A percentile compares a stretch with the other conserved stretches of the same genome.
Conservation (phyloP, 1,140 invertebrate species). For the Anadara kagoshimensis region DNA sequence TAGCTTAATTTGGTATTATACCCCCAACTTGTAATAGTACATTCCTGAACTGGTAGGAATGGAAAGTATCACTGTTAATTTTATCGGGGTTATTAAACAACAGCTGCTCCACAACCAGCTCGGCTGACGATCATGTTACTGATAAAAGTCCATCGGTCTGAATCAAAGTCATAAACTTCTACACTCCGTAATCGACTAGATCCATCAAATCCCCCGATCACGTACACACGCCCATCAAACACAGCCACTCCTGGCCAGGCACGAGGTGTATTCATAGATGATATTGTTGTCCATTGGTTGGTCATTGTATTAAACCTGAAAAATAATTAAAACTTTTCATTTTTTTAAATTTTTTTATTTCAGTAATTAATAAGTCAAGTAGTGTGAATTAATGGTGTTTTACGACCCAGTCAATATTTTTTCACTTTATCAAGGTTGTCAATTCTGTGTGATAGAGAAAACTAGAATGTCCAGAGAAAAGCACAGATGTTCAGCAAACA, state of each 20-base stretch:
- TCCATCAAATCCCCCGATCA: conserved; percentile 77
- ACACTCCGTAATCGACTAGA: conserved; percentile 85
- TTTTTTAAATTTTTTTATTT: no score
- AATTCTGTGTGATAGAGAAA: no score
- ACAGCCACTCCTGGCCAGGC: conserved; percentile 68
- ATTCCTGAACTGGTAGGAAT: no score
- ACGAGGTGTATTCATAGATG: conserved; percentile 69
- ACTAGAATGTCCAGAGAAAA: no score
- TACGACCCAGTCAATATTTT: no score
- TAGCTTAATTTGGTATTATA: no score
- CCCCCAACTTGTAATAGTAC: no score
- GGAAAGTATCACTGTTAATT: no score
- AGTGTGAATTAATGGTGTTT: no score
- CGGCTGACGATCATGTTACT: conserved; percentile 66
- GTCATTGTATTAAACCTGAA: conserved; percentile 68
- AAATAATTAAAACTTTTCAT: conserved; percentile 19
- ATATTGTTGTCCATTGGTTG: conserved; percentile 69
- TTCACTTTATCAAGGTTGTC: no score
- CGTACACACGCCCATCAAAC: conserved; percentile 76
- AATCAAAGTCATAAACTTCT: conserved; percentile 90
- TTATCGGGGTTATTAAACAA: conserved; percentile 42
- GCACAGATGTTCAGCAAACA: no score
- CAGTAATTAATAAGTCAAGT: no score
- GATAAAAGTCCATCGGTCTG: conserved; percentile 83
- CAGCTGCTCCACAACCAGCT: conserved; percentile 67